Conservation (phyloP, 2,113 vertebrate species). For the Rallus limicola region DNA sequence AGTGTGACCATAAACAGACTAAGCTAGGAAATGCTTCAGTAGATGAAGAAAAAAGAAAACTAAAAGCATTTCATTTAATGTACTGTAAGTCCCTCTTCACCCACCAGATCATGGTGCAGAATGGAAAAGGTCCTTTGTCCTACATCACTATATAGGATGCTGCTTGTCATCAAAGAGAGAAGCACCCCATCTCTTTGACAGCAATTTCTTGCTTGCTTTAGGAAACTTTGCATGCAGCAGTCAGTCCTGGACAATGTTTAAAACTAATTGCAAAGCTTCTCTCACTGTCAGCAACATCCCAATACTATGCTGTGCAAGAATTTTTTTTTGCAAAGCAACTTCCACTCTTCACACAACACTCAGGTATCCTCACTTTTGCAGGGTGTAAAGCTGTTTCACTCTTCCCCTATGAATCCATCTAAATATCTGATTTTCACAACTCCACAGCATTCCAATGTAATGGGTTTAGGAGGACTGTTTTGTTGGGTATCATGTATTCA, state of each 20-base stretch:
- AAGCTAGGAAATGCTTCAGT: background rate
- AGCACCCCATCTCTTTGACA: background rate
- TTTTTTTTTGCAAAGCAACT: background rate
- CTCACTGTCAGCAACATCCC: background rate
- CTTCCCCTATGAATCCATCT: background rate
- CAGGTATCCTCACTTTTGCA: background rate
- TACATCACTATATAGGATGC: background rate
- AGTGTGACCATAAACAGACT: conserved; percentile 28
- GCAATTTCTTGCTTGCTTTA: background rate
- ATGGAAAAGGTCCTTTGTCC: background rate
- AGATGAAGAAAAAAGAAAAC: background rate
- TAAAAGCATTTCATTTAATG: background rate
- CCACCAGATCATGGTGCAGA: background rate
- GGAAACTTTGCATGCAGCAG: background rate
- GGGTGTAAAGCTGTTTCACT: background rate
- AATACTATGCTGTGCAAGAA: background rate
- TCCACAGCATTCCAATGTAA: background rate
- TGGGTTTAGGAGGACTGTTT: background rate
- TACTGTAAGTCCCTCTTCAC: background rate
- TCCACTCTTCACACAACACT: background rate
- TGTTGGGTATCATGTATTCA: background rate
- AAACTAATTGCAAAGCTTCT: background rate
- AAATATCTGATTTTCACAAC: background rate
- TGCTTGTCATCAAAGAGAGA: background rate
- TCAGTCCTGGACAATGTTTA: background rate